Evolutionary conservation across 2,797 vertebrate species (phyloP), one percentile per base, ranked within the genome.

Genomic region (Chiroxiphia lanceolata): DNA sequence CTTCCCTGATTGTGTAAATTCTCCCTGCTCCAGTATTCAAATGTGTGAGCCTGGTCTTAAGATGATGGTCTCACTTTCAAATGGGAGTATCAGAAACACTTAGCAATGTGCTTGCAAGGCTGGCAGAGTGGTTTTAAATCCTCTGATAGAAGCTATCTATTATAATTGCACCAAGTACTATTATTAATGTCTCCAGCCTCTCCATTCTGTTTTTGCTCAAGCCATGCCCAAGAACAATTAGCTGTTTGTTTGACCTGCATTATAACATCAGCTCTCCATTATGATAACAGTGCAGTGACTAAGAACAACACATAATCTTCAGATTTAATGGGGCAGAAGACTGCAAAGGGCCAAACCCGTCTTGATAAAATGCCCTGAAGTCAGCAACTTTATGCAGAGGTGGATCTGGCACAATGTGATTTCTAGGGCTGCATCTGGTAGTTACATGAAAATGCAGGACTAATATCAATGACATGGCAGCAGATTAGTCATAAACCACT

Each of bases 291-390:
- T 74, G 88, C 85, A 74, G 79, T 48, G 56, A 48, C 74, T 82
- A 87, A 95, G 83, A 95, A 83, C 75, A 94, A 74, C 91, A 89
- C 87, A 78, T 83, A 87, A 95, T 96, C 95, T 96, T 93, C 83
- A 87, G 75, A 95, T 94, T 96, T 94, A 95, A 95, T 92, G 83
- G 86, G 86, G 88, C 93, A 96, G 93, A 92, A 96, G 95, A 85
- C 95, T 92, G 76, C 72, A 65, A 87, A 94, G 93, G 87, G 77
- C 88, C 90, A 93, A 94, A 87, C 60, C 65, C 7, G 1, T 91
- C 90, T 77, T 93, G 78, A 90, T 78, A 71, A 92, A 95, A 94
- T 71, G 81, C 81, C 75, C 78, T 78, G 20, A 92, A 95, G 68
- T 93, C 83, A 90, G 68, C 71, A 90, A 96, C 90, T 95, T 92